phyloP scores from a whole-genome alignment of 2,888 invertebrate species.

The Agrochola circellaris region DNA sequence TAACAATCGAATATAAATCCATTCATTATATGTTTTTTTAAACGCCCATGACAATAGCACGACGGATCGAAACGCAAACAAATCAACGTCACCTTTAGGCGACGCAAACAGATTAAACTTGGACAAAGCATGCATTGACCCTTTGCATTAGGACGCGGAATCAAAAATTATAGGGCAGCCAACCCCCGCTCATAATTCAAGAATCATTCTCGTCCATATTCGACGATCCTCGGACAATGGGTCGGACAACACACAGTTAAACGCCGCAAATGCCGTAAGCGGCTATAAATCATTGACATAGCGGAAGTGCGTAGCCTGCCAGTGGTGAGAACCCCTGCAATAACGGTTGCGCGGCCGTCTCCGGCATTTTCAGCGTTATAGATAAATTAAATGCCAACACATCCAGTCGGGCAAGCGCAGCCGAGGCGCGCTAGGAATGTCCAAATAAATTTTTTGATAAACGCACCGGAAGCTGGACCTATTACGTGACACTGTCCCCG shows the following conservation, averaged over 20 bases:
- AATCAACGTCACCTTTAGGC: constrained; percentile 75
- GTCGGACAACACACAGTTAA: constrained; percentile 86
- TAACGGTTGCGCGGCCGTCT: constrained; percentile 84
- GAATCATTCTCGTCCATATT: constrained; percentile 86
- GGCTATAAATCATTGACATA: constrained; percentile 89
- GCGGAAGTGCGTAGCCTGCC: constrained; percentile 88
- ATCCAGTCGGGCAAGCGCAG: constrained; percentile 83
- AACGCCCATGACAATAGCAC: constrained; percentile 67
- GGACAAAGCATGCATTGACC: constrained; percentile 78
- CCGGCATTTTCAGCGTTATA: constrained; percentile 87
- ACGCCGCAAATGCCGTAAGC: constrained; percentile 86
- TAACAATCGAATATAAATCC: constrained; percentile 60
- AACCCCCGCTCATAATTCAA: constrained; percentile 86
- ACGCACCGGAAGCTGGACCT: constrained; percentile 88
- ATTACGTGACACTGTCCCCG: constrained; percentile 88
- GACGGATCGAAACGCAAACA: constrained; percentile 72
- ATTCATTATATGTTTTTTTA: constrained; percentile 62
- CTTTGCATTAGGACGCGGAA: constrained; percentile 83
- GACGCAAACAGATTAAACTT: constrained; percentile 78
- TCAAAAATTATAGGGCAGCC: constrained; percentile 82
- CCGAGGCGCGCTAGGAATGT: constrained; percentile 86
- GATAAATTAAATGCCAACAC: constrained; percentile 90
- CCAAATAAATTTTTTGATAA: constrained; percentile 90
- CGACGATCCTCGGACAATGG: constrained; percentile 85
- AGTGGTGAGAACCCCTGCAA: constrained; percentile 80